Evolutionary conservation across 1,140 invertebrate genomes (phyloP).

Genomic region (Teleogryllus occipitalis): DNA sequence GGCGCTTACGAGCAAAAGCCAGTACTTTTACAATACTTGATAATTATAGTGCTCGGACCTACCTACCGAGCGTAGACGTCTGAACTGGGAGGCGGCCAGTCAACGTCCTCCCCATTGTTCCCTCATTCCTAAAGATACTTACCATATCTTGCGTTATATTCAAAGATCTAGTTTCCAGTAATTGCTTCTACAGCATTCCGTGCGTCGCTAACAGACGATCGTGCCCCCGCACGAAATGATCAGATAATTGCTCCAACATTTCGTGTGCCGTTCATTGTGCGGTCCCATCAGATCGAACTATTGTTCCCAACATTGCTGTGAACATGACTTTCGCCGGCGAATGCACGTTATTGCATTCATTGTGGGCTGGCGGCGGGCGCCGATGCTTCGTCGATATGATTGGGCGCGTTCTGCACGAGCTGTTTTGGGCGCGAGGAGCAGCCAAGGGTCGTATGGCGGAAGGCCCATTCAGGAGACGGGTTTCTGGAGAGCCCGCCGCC

Average conservation of each 20-base stretch:
- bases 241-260: conserved; percentile 1
- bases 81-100: not conserved
- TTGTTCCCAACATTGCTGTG: not conserved
- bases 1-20: not conserved
- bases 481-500: no score
- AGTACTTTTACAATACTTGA: not conserved
- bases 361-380: not conserved
- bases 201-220: not conserved
- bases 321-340: not conserved
- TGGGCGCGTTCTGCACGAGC: not conserved
- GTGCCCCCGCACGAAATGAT: not conserved
- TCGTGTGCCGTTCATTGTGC: conserved; percentile 3
- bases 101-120: not conserved
- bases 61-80: not conserved
- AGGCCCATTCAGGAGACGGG: not conserved
- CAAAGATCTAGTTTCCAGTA: not conserved
- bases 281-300: not conserved
- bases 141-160: not conserved
- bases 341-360: conserved; percentile 4
- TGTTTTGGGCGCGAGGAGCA: not conserved
- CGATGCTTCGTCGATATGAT: not conserved
- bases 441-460: not conserved
- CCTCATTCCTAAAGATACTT: not conserved
- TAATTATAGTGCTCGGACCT: not conserved
- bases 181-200: not conserved